Conservation (phyloP, 2,797 vertebrate species). For the Danio albolineatus region DNA sequence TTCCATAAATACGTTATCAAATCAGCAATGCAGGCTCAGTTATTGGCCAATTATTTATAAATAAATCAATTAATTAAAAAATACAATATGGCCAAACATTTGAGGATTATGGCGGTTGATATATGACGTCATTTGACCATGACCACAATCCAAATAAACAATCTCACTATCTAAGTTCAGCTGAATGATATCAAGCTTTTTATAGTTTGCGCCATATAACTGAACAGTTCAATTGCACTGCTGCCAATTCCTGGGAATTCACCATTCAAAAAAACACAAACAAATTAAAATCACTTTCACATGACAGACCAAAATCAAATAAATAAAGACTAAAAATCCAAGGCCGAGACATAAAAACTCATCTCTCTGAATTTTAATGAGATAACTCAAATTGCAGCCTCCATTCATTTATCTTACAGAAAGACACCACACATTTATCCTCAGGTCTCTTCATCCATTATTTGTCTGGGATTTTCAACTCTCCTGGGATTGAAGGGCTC, state of each 20-base stretch:
- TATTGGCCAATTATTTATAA: not conserved
- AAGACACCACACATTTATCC: not conserved
- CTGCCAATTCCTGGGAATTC: not conserved
- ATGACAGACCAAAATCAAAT: not conserved
- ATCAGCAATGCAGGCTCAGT: not conserved
- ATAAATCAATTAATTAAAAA: too few relatives aligned
- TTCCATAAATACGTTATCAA: not conserved
- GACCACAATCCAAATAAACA: slow-evolving; percentile 5
- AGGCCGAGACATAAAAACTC: not conserved
- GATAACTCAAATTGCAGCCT: not conserved
- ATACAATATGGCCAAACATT: not conserved
- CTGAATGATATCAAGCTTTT: not conserved
- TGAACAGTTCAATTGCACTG: not conserved
- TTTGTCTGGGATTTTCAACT: not conserved
- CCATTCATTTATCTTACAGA: not conserved
- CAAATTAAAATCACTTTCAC: not conserved
- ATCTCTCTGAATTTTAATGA: not conserved
- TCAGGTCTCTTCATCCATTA: not conserved
- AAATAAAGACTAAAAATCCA: not conserved
- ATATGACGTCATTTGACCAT: not conserved
- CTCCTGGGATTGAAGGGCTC: not conserved
- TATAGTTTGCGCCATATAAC: not conserved
- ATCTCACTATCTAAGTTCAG: not conserved
- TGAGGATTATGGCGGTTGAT: not conserved
- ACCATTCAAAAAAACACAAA: not conserved